These are phyloP conservation scores for Automeris io DNA, from an alignment of 2,888 invertebrate genomes.

Conservation along the genomic window DNA sequence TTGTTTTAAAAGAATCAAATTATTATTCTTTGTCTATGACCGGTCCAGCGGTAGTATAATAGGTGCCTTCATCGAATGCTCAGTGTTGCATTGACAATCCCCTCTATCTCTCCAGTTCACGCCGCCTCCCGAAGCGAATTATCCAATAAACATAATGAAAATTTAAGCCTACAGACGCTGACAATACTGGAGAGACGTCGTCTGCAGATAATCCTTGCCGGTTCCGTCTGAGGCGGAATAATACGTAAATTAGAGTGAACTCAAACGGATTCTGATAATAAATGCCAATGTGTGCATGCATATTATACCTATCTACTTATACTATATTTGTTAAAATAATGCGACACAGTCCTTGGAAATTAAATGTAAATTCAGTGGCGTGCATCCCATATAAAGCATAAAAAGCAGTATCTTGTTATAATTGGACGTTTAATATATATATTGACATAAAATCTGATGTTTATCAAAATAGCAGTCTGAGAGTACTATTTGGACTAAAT, in stretches of 20 bases:
- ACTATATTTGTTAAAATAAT: too few relatives aligned
- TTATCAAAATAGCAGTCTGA: too few relatives aligned
- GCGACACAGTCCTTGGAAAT: too few relatives aligned
- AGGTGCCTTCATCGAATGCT: conserved; percentile 49
- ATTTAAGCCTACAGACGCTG: conserved; percentile 71
- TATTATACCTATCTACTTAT: neutral
- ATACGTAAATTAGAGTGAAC: conserved; percentile 11
- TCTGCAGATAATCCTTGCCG: conserved; percentile 57
- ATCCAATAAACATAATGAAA: conserved; percentile 77
- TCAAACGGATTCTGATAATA: conserved; percentile 1
- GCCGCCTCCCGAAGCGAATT: conserved; percentile 60
- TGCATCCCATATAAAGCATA: too few relatives aligned
- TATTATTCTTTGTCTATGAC: conserved; percentile 14
- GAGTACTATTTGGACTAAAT: too few relatives aligned
- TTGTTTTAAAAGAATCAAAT: conserved; percentile 3
- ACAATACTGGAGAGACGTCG: conserved; percentile 55
- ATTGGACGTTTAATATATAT: too few relatives aligned
- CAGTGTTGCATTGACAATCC: conserved; percentile 73
- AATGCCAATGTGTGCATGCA: neutral
- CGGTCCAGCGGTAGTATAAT: conserved; percentile 26
- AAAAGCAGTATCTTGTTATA: too few relatives aligned
- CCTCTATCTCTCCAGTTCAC: conserved; percentile 63
- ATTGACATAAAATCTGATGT: too few relatives aligned
- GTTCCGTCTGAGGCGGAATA: conserved; percentile 8
- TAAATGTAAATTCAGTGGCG: too few relatives aligned